Base-by-base conservation (phyloP, 2,888 invertebrate genomes). In the Bellardia pandia region DNA sequence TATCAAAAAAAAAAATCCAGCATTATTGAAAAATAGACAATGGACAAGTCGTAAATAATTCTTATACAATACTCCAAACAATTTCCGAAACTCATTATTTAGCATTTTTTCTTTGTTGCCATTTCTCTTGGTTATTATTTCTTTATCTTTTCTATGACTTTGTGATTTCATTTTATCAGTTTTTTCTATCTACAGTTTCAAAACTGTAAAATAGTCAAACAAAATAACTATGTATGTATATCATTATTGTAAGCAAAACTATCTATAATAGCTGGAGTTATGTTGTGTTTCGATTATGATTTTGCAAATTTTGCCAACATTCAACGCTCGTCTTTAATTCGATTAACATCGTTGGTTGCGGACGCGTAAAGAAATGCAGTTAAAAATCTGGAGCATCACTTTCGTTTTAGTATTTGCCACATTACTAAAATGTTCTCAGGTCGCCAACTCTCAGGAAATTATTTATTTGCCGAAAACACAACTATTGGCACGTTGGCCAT, bases 401-500 rank as follows among this genome's bases (percentile, higher is more conserved):
- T 71, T 71, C 2, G 42, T 64, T 53, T 40, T 77, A 64, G 62
- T 68, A 45, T 62, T 64, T 23, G 33, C 13, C 7, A 33, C 23
- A 45, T 16, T 40, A 51, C 11, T 56, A 23, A 51, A 78, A 58
- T 72, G 42, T 62, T 40, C 60, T 16, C 30, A 16, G 2, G 33
- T 30, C 23, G 53, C 60, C 0, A 33, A 37, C 51, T 75, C 48
- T 11, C 69, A 71, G 16, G 74, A 79, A 14, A 3, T 97, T 3
- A 94, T 95, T 90, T 95, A 95, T 4, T 92, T 96, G 68, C 94
- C 95, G 69, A 93, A 94, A 86, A 94, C 94, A 56, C 94, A 93
- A 30, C 91, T 92, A 30, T 89, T 90, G 4, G 91, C 91, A 30
- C 89, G 89, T 64, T 51, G 92, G 14, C 92, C 92, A 4, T 91